Base-by-base conservation (phyloP, 2,797 vertebrate genomes). In the Scomberomorus guttatus region DNA sequence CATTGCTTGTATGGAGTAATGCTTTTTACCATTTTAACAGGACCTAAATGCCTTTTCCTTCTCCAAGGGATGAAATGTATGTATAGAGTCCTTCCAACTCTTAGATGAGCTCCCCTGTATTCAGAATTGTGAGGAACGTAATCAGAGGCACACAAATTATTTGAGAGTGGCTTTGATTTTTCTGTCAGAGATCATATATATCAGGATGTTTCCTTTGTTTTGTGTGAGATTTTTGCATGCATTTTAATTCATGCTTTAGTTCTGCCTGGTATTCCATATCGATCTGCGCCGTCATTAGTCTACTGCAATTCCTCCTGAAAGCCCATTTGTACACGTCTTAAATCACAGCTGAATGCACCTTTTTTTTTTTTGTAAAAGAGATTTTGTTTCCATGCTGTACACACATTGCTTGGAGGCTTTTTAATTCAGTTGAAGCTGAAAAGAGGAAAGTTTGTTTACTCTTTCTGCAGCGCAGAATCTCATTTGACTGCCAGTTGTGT, bases 41-140 rank as follows among this genome's bases (percentile, higher is more conserved):
- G 90, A 94, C 91, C 90, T 93, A 87, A 90, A 91, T 92, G 92
- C 91, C 91, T 94, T 91, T 74, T 91, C 81, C 88, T 78, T 82
- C 82, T 81, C 76, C 72, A 75, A 82, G 86, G 84, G 85, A 84
- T 89, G 65, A 88, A 85, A 75, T 80, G 56, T 85, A 65, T 78
- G 78, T 92, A 74, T 77, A 78, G 55, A 87, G 73, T 88, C 88
- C 82, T 86, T 87, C 87, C 77, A 80, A 68, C 70, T 77, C 61
- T 63, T 61, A 25, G 55, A 73, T 66, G 76, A 88, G 82, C 85
- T 79, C 69, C 56, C 37, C 50, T 67, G 62, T 86, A 14, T 72
- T 80, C 75, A 72, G 72, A 77, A 61, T 75, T 66, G 84, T 85
- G 86, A 79, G 60, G 1, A 74, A 79, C 48, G 10, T 62, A 70